Base-by-base conservation (phyloP, 1,140 invertebrate species). In the Bombyx mandarina region DNA sequence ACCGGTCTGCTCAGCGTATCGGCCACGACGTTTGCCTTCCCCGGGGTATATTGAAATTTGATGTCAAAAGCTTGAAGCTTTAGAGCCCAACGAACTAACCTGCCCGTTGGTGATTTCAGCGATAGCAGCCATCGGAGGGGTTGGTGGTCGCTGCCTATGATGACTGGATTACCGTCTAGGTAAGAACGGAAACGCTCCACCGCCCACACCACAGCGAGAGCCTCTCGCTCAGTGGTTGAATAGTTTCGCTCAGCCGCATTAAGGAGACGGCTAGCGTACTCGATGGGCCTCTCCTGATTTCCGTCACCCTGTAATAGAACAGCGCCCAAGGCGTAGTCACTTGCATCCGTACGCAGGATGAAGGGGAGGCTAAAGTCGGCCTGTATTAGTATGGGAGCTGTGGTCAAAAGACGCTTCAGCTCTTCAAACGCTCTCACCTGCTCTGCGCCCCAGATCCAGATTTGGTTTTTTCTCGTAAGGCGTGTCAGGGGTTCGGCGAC, bases 71-170 rank as follows among this genome's bases (percentile, higher is more conserved):
- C 57, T 43, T 73, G 68, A 8, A 86, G 22, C 43, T 68, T 63
- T 1, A 84, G 7, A 7, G 65, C 51, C 88, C 87, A 90, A 46
- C 86, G 54, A 0, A 81, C 77, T n/a, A 90, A 58, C 52, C 85
- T 48, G 44, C 72, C 75, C 0, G 60, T 70, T 4, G 75, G 73
- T 45, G 86, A 67, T 57, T 83, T 86, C 0, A 88, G 60, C 6
- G 69, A 68, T 22, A 73, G 62, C 4, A 90, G 66, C 82, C 85
- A 90, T n/a, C 49, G 26, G 6, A 60, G 43, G 18, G 57, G 55
- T 56, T 60, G 49, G 44, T 65, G 60, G 43, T 61, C 60, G 5
- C 3, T 58, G 3, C 43, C 26, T 12, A 62, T 9, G 7, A 52
- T 26, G 2, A 59, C 53, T 12, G 50, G 43, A 12, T 6, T 35